A percentile compares a stretch with the other conserved stretches of the same genome.
phyloP scores from a whole-genome alignment of 2,888 invertebrate species.

The Bombyx huttoni region DNA sequence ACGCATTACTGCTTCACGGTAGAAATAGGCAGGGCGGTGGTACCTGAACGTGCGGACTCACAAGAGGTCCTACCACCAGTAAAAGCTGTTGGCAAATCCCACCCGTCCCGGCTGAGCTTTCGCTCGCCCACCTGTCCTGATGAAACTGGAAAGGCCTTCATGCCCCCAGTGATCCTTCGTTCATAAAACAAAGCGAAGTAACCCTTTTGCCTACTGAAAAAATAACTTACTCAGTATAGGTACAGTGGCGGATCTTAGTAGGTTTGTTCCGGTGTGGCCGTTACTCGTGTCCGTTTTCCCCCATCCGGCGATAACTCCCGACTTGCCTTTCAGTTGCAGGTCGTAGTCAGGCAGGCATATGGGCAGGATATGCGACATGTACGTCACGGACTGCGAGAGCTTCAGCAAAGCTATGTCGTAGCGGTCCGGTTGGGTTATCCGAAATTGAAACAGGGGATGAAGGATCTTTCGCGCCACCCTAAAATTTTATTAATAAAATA shows the following conservation, averaged over 20 bases:
- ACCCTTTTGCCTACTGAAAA: no score
- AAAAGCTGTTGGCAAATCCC: no score
- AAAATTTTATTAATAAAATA: conserved; percentile 6
- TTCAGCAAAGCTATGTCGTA: conserved; percentile 84
- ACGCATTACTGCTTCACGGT: no score
- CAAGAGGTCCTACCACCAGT: no score
- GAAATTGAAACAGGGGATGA: conserved; percentile 85
- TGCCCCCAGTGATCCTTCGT: no score
- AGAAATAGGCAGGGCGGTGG: no score
- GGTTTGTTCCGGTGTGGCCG: conserved; percentile 84
- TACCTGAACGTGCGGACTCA: no score
- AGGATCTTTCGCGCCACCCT: conserved; percentile 81
- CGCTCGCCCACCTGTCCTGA: no score
- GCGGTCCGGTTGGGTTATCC: conserved; percentile 86
- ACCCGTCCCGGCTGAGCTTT: no score
- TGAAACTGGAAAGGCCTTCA: no score
- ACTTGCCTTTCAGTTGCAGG: conserved; percentile 42
- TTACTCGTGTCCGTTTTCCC: conserved; percentile 83
- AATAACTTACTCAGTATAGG: conserved; percentile 80
- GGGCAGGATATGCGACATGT: conserved; percentile 79
- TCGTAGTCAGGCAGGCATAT: conserved; percentile 80
- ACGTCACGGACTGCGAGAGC: conserved; percentile 77
- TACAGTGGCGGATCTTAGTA: conserved; percentile 84
- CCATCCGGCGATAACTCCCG: conserved; percentile 82
- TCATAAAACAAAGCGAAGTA: no score